Conservation (phyloP, 1,140 invertebrate genomes). For the Lepidotrigona ventralis region DNA sequence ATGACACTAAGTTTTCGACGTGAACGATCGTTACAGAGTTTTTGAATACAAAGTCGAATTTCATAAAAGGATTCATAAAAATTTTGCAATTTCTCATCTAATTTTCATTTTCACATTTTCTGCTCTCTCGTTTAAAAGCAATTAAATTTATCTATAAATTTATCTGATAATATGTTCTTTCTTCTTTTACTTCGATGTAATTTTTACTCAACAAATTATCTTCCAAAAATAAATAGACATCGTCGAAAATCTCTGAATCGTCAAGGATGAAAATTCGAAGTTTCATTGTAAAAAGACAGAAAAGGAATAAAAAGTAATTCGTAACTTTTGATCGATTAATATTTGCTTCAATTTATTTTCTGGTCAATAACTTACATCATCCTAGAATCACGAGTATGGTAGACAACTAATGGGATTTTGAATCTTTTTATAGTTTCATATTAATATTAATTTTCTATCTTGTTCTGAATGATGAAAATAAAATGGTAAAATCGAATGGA, state of each 20-base stretch:
- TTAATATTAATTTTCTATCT: too few relatives aligned
- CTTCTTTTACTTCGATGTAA: neutral
- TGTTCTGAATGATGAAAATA: too few relatives aligned
- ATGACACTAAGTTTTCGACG: neutral
- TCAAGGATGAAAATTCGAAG: neutral
- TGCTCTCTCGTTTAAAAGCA: too few relatives aligned
- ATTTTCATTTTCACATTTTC: neutral
- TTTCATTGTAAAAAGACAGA: neutral
- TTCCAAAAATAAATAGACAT: neutral
- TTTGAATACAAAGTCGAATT: neutral
- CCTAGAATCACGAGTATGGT: too few relatives aligned
- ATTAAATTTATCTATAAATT: too few relatives aligned
- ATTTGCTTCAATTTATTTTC: too few relatives aligned
- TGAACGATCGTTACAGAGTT: neutral
- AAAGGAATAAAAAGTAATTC: neutral
- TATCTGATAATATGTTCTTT: neutral
- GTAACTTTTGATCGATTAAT: too few relatives aligned
- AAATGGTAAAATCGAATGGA: too few relatives aligned
- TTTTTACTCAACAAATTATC: neutral
- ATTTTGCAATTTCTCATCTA: neutral
- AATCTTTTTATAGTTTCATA: too few relatives aligned
- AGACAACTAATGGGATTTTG: too few relatives aligned
- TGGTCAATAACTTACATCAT: too few relatives aligned
- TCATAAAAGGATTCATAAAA: neutral
- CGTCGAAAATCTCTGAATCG: neutral